These are phyloP conservation scores for Eupeodes luniger DNA, from an alignment of 2,888 invertebrate species.

Conservation along the genomic window DNA sequence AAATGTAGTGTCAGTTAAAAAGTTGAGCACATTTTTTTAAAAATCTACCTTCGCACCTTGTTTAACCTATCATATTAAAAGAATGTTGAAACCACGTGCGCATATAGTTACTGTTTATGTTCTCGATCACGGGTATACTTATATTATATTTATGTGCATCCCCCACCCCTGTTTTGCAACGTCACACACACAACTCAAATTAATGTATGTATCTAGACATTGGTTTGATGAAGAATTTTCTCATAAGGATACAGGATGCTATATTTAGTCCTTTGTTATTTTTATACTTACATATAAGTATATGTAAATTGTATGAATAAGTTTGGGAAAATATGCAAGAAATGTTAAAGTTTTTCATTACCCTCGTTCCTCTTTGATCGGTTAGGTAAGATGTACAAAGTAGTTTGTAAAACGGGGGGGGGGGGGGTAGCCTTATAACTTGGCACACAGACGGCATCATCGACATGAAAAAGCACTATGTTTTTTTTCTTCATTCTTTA, in stretches of 20 bases:
- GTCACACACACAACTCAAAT: no score
- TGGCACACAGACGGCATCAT: background rate
- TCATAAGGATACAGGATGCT: background rate
- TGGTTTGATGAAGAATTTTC: slow-evolving; percentile 37
- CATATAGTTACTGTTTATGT: no score
- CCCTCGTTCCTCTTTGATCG: background rate
- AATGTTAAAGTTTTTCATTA: slow-evolving; percentile 66
- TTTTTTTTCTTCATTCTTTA: background rate
- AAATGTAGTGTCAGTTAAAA: slow-evolving; percentile 45
- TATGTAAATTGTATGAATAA: slow-evolving; percentile 65
- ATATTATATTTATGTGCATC: no score
- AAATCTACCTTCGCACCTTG: slow-evolving; percentile 39
- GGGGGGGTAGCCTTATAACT: background rate
- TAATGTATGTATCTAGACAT: no score
- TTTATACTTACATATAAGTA: slow-evolving; percentile 5
- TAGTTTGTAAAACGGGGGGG: slow-evolving; percentile 12
- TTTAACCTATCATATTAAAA: slow-evolving; percentile 26
- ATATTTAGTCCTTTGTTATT: slow-evolving; percentile 48
- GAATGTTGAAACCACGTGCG: no score
- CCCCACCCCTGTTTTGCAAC: no score
- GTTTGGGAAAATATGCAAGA: slow-evolving; percentile 48
- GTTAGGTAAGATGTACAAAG: background rate
- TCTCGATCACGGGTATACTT: no score
- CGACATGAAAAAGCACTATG: slow-evolving; percentile 19
- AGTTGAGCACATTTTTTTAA: slow-evolving; percentile 64